phyloP scores from a whole-genome alignment of 2,113 vertebrate species.

The Ondatra zibethicus region DNA sequence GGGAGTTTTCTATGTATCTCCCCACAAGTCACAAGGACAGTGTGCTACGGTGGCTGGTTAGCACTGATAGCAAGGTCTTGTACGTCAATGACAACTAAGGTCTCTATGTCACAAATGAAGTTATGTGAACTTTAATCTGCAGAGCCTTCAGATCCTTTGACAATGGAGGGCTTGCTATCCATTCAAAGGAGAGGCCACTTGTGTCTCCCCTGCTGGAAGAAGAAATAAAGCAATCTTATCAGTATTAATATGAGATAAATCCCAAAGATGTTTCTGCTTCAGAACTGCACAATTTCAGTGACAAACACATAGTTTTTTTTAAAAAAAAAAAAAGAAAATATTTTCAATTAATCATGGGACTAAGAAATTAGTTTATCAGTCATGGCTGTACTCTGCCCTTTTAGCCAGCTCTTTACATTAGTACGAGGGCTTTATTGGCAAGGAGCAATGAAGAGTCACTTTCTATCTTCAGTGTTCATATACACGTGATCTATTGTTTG shows the following conservation, averaged over 20 bases:
- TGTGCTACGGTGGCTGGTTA: background rate
- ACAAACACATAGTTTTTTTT: background rate
- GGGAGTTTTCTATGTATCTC: conserved; percentile 10
- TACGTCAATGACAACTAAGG: background rate
- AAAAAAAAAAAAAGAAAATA: background rate
- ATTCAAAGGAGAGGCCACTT: background rate
- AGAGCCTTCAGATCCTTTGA: background rate
- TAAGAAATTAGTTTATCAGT: background rate
- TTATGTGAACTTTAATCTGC: background rate
- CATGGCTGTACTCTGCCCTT: background rate
- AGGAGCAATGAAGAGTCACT: background rate
- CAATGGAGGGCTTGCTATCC: background rate
- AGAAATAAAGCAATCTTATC: background rate
- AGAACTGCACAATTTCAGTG: background rate
- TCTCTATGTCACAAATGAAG: background rate
- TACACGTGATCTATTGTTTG: background rate
- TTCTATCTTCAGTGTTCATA: background rate
- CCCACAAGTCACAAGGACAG: conserved; percentile 4
- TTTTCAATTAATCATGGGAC: background rate
- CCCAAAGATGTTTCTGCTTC: background rate
- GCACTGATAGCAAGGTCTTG: background rate
- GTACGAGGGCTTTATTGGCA: background rate
- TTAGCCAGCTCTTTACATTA: background rate
- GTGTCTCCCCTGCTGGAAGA: background rate
- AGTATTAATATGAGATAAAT: background rate